Percentiles rank a stretch among this genome's conserved stretches.
Evolutionary conservation across 53 echinoderm and acorn worm genomes (phyloP).

Genomic region (Holothuria scabra): DNA sequence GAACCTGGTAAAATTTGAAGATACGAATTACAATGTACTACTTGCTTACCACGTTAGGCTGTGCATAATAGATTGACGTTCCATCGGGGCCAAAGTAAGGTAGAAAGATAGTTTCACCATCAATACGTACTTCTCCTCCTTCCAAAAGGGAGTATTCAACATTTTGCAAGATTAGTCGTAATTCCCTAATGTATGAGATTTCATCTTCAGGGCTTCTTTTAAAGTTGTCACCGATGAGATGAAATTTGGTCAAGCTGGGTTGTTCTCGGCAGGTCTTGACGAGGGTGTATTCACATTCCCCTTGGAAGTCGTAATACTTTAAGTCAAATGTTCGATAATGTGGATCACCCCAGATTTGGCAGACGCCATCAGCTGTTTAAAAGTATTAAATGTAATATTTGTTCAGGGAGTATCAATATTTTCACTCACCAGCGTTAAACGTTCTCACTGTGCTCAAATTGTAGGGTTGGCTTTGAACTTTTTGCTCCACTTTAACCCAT

Average conservation of each 20-base stretch:
- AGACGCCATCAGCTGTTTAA: constrained; percentile 55
- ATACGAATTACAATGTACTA: too few relatives aligned
- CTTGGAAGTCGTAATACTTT: constrained; percentile 65
- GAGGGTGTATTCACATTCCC: constrained; percentile 69
- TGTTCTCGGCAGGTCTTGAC: constrained; percentile 45
- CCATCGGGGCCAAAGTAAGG: constrained; percentile 53
- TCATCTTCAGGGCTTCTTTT: constrained; percentile 57
- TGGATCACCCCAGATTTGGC: constrained; percentile 78
- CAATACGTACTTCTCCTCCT: constrained; percentile 59
- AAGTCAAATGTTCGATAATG: constrained; percentile 76
- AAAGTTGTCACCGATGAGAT: constrained; percentile 61
- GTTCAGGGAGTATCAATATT: too few relatives aligned
- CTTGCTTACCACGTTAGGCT: constrained; percentile 53
- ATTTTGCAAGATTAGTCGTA: constrained; percentile 26
- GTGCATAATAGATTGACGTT: constrained; percentile 30
- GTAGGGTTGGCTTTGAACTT: too few relatives aligned
- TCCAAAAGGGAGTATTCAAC: constrained; percentile 47
- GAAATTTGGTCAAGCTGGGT: constrained; percentile 51
- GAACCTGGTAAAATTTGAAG: too few relatives aligned
- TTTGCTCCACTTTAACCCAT: too few relatives aligned
- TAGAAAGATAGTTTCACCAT: constrained; percentile 43
- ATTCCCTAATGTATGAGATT: constrained; percentile 59
- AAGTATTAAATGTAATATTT: neutral
- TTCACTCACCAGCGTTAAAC: too few relatives aligned
- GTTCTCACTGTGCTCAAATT: too few relatives aligned